Evolutionary conservation across 2,888 invertebrate genomes (phyloP).

Genomic region (Mystacides longicornis): DNA sequence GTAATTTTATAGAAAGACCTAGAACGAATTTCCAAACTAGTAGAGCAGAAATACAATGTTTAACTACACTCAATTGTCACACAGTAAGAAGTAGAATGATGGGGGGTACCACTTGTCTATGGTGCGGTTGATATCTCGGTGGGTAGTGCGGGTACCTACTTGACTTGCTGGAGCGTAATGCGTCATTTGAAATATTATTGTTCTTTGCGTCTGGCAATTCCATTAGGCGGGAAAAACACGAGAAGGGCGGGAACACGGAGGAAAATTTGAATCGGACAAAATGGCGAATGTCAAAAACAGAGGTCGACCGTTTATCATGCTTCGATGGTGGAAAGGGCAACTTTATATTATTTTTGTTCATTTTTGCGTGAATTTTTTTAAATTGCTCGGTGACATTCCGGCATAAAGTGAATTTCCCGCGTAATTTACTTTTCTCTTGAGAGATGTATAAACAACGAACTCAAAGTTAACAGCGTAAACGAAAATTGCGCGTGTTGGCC

Average conservation of each 20-base stretch:
- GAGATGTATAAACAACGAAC: background rate
- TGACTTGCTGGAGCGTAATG: constrained; percentile 1
- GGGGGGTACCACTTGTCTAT: too few relatives aligned
- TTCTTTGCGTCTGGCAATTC: constrained; percentile 15
- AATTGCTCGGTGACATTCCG: background rate
- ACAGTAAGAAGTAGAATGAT: too few relatives aligned
- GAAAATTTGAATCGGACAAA: constrained; percentile 14
- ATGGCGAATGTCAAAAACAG: constrained; percentile 9
- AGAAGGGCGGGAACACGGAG: constrained; percentile 20
- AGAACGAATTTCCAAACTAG: too few relatives aligned
- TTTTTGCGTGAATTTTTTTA: background rate
- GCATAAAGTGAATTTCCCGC: background rate
- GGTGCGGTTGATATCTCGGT: too few relatives aligned
- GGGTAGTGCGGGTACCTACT: too few relatives aligned
- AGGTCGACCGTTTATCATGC: constrained; percentile 11
- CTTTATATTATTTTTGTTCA: constrained; percentile 1
- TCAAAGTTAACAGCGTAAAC: too few relatives aligned
- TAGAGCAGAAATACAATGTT: too few relatives aligned
- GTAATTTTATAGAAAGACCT: too few relatives aligned
- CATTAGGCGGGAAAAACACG: constrained; percentile 19
- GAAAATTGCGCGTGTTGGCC: too few relatives aligned
- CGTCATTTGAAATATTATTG: constrained; percentile 5
- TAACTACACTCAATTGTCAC: too few relatives aligned
- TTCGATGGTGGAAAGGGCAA: constrained; percentile 6
- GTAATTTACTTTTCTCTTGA: background rate